A percentile compares a stretch with the other conserved stretches of the same genome.
phyloP scores from a whole-genome alignment of 2,888 invertebrate species.

The Malacosoma neustria region DNA sequence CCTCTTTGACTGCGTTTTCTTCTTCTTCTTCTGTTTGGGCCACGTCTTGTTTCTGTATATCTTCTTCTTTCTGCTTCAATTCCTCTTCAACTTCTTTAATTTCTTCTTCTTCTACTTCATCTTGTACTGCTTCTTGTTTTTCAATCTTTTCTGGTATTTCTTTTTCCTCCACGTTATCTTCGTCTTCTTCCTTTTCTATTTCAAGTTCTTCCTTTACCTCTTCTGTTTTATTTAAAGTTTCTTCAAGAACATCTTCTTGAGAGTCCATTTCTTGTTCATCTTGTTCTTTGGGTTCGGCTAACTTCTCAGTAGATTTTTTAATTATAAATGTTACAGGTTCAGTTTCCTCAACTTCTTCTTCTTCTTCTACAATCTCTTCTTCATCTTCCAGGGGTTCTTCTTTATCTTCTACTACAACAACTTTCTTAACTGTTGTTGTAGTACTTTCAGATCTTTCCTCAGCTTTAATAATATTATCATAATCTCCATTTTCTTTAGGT shows the following conservation, averaged over 20 bases:
- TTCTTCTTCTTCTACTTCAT: constrained; percentile 13
- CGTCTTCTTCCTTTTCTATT: constrained; percentile 13
- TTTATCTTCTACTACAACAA: constrained; percentile 36
- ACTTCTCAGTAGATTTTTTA: constrained; percentile 17
- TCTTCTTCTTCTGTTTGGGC: constrained; percentile 8
- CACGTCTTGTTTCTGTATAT: constrained; percentile 3
- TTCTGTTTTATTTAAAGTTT: constrained; percentile 2
- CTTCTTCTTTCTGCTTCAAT: constrained; percentile 13
- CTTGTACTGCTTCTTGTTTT: constrained; percentile 9
- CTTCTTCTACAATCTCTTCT: constrained; percentile 27
- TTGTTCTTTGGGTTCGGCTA: constrained; percentile 9
- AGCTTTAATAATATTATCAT: constrained; percentile 32
- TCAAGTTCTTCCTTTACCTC: constrained; percentile 7
- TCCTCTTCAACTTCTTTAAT: constrained; percentile 16
- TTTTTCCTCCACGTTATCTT: constrained; percentile 16
- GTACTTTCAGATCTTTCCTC: constrained; percentile 48
- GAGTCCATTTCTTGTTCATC: constrained; percentile 5
- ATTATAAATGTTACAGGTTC: constrained; percentile 23
- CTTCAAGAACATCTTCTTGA: constrained; percentile 4
- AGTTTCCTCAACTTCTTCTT: constrained; percentile 23
- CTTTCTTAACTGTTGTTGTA: constrained; percentile 44
- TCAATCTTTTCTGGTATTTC: constrained; percentile 18
- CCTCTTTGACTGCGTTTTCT: constrained; percentile 13
- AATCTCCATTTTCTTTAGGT: constrained; percentile 27
- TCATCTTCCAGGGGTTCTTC: constrained; percentile 27